Base-by-base conservation (phyloP, 2,113 vertebrate species). In the Hippocampus barbouri region DNA sequence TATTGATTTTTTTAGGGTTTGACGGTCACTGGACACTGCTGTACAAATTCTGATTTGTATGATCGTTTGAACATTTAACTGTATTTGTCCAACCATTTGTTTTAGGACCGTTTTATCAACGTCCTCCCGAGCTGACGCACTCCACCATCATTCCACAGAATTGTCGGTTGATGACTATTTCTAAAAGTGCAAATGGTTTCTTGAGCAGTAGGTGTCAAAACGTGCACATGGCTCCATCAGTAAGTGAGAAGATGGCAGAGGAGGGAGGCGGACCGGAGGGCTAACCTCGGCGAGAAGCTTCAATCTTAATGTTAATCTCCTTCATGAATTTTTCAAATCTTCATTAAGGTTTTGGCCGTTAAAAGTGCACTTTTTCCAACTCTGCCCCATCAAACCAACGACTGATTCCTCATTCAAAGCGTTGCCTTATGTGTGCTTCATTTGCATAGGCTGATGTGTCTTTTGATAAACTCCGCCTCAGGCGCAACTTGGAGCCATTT, bases 131-230 rank as follows among this genome's bases (percentile, higher is more conserved):
- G 30, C 67, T 78, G 56, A 14, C 72, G 23, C 57, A 8, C 59
- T 68, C 61, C 75, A 38, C 70, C 59, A 69, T 68, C 68, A 84
- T 89, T 89, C 67, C 87, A 83, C 82, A 77, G 80, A 79, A 81
- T 80, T 72, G 70, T 83, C 85, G 83, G 76, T 81, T 85, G 75
- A 61, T 68, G 74, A 79, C 82, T 79, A 86, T 90, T 61, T 61
- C 15, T 87, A 87, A 77, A 75, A 78, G 65, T 80, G 78, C 74
- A 82, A 85, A 89, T 85, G 76, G 68, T 82, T 73, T 80, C 71
- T 80, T 80, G 88, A 87, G 86, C 85, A 85, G 82, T 73, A n/a
- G 5, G 75, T 83, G 83, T 86, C 87, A 89, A 87, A 85, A 85
- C 81, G 86, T 80, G 76, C 79, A 77, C 30, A 57, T 47, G 21